These are phyloP conservation scores for Dendroctonus valens DNA, from an alignment of 1,140 invertebrate species.

Conservation along the genomic window DNA sequence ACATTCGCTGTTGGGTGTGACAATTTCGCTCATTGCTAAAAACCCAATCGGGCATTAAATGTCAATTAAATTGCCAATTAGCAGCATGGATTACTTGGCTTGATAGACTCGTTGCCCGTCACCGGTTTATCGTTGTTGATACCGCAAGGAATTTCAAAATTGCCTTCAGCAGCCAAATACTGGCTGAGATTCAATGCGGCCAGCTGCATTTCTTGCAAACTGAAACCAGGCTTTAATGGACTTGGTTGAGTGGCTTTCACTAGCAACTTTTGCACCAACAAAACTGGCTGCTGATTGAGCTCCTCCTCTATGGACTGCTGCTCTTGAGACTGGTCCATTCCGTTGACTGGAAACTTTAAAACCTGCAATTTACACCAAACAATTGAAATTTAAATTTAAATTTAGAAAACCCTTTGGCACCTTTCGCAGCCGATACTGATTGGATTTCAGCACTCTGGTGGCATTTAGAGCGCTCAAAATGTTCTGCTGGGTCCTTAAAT, in stretches of 20 bases:
- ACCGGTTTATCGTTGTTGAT: constrained; percentile 41
- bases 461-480: constrained; percentile 70
- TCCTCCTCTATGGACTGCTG: constrained; percentile 53
- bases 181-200: constrained; percentile 80
- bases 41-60: neutral
- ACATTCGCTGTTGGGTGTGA: constrained; percentile 56
- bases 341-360: constrained; percentile 58
- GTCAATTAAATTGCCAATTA: too few relatives aligned
- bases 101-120: constrained; percentile 33
- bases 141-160: constrained; percentile 38
- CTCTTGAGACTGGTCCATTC: constrained; percentile 53
- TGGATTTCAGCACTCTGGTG: constrained; percentile 63
- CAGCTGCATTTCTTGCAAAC: constrained; percentile 74
- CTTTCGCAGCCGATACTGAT: constrained; percentile 68
- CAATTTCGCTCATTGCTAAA: constrained; percentile 49
- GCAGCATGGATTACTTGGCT: constrained; percentile 7
- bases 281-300: constrained; percentile 46
- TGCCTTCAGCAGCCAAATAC: constrained; percentile 71
- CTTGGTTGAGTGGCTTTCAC: constrained; percentile 82
- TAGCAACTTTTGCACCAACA: constrained; percentile 72
- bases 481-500: constrained; percentile 70
- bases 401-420: neutral
- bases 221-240: constrained; percentile 80
- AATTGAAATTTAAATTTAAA: neutral
- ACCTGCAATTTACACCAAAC: too few relatives aligned